Percentiles rank a stretch among this genome's conserved stretches.
Evolutionary conservation across 2,797 vertebrate genomes (phyloP).

Genomic region (Ataeniobius toweri): DNA sequence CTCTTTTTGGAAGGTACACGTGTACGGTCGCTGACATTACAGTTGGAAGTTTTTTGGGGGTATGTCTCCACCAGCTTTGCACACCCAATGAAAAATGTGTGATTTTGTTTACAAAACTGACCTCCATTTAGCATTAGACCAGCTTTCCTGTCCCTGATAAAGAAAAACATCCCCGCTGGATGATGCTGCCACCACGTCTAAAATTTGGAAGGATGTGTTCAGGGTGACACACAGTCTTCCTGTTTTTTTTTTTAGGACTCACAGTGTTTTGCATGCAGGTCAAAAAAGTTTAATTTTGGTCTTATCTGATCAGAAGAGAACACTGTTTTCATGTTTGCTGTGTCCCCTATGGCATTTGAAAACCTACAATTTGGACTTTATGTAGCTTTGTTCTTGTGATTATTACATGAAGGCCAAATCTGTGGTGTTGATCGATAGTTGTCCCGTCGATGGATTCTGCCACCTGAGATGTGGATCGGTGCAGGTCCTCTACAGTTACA

Average conservation of each 20-base stretch:
- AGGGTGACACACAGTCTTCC: not conserved
- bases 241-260: not conserved
- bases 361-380: not conserved
- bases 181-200: not conserved
- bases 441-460: not conserved
- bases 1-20: not conserved
- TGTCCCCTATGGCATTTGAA: not conserved
- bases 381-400: no score
- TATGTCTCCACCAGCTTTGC: not conserved
- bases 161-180: not conserved
- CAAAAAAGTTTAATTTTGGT: not conserved
- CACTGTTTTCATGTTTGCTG: not conserved
- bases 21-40: no score
- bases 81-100: not conserved
- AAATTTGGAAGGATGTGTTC: not conserved
- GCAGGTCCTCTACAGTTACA: not conserved
- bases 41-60: not conserved
- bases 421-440: not conserved
- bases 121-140: no score
- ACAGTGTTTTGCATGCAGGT: not conserved
- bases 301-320: not conserved
- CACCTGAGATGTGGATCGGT: not conserved
- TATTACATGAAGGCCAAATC: not conserved
- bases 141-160: not conserved
- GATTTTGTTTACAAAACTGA: not conserved